Percentiles rank a stretch among this genome's conserved stretches.
Evolutionary conservation across 2,888 invertebrate species (phyloP).

Genomic region (Neria commutata): DNA sequence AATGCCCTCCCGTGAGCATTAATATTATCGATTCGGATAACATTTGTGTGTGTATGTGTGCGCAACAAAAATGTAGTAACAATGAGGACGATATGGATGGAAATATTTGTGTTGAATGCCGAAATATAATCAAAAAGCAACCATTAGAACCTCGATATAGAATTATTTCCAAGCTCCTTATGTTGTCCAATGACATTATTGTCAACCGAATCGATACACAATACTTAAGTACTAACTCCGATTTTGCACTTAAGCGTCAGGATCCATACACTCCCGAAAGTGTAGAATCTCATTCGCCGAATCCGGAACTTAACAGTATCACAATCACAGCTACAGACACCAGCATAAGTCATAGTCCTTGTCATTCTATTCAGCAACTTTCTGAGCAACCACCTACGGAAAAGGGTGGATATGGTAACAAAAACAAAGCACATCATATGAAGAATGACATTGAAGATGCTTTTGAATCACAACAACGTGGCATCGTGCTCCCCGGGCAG

Average conservation of each 20-base stretch:
- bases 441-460: slow-evolving; percentile 7
- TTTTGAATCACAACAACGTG: slow-evolving; percentile 39
- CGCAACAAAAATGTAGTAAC: slow-evolving; percentile 33
- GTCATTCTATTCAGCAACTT: slow-evolving; percentile 38
- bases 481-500: slow-evolving; percentile 69
- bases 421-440: slow-evolving; percentile 29
- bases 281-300: slow-evolving; percentile 76
- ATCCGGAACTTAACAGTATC: slow-evolving; percentile 60
- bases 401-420: slow-evolving; percentile 19
- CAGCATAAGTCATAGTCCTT: slow-evolving; percentile 42
- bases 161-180: slow-evolving; percentile 53
- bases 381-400: slow-evolving; percentile 27
- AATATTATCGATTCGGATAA: slow-evolving; percentile 65
- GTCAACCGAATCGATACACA: slow-evolving; percentile 66
- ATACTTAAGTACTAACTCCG: slow-evolving; percentile 56
- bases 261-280: slow-evolving; percentile 87
- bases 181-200: slow-evolving; percentile 61
- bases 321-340: slow-evolving; percentile 38
- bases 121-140: slow-evolving; percentile 53
- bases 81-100: slow-evolving; percentile 31
- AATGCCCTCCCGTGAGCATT: slow-evolving; percentile 51
- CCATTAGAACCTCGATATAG: slow-evolving; percentile 49
- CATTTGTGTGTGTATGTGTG: slow-evolving; percentile 55
- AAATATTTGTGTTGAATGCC: slow-evolving; percentile 52
- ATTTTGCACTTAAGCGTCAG: slow-evolving; percentile 35